phyloP scores from a whole-genome alignment of 2,888 invertebrate genomes.

The Carabus problematicus region DNA sequence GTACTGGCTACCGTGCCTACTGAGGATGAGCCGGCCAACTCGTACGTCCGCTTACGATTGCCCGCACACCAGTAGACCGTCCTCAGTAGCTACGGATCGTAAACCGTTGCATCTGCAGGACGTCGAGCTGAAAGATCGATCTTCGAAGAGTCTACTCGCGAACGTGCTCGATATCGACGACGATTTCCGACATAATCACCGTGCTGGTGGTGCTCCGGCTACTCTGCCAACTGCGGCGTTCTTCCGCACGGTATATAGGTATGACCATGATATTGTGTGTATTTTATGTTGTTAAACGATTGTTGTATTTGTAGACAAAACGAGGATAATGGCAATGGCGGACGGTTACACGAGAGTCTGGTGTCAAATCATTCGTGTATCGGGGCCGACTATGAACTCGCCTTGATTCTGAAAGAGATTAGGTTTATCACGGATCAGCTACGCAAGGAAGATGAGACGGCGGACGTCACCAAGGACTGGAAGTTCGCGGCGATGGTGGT shows the following conservation, averaged over 20 bases:
- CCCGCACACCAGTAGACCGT: conserved; percentile 66
- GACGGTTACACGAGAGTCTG: conserved; percentile 76
- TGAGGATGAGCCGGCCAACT: conserved; percentile 87
- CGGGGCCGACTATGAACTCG: conserved; percentile 92
- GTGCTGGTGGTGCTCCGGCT: conserved; percentile 67
- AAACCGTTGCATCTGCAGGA: conserved; percentile 57
- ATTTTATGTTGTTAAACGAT: conserved; percentile 4
- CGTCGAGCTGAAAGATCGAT: conserved; percentile 65
- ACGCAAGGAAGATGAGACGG: conserved; percentile 93
- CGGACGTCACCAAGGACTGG: conserved; percentile 97
- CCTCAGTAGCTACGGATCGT: conserved; percentile 58
- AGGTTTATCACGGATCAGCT: conserved; percentile 93
- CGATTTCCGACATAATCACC: conserved; percentile 85
- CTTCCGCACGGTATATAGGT: conserved; percentile 81
- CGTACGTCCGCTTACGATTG: conserved; percentile 49
- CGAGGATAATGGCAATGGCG: conserved; percentile 64
- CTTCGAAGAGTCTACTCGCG: conserved; percentile 93
- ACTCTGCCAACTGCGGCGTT: conserved; percentile 68
- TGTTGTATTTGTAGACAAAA: conserved; percentile 54
- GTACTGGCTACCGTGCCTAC: conserved; percentile 96
- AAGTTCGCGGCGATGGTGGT: conserved; percentile 99
- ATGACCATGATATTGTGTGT: conserved; percentile 45
- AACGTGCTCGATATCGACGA: conserved; percentile 98
- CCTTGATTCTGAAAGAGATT: conserved; percentile 93
- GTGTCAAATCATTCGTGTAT: conserved; percentile 85